These are phyloP conservation scores for Atta cephalotes DNA, from an alignment of 1,140 invertebrate species.

Conservation along the genomic window DNA sequence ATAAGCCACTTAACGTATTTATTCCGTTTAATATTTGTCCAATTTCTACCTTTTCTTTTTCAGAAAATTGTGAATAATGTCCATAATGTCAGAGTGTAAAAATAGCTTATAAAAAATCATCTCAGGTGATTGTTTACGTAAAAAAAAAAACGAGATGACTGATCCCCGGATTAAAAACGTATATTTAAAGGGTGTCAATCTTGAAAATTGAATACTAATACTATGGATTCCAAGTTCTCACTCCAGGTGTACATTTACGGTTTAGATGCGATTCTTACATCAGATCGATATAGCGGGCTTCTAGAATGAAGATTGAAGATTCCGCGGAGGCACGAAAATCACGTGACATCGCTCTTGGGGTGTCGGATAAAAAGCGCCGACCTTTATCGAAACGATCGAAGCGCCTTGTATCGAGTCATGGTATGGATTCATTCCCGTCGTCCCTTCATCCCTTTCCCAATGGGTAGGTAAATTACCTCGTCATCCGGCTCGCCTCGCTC, in stretches of 20 bases:
- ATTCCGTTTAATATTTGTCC: no score
- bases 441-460: slow-evolving; percentile 47
- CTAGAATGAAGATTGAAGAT: slow-evolving; percentile 50
- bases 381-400: slow-evolving; percentile 57
- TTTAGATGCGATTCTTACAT: slow-evolving; percentile 1
- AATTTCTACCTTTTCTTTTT: no score
- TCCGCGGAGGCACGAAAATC: slow-evolving; percentile 25
- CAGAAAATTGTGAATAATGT: no score
- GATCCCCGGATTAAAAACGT: no score
- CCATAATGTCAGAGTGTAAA: no score
- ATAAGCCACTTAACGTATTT: no score
- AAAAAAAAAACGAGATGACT: no score
- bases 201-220: background rate
- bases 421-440: slow-evolving; percentile 60
- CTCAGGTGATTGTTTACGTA: no score
- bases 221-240: background rate
- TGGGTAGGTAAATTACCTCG: slow-evolving; percentile 70
- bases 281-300: background rate
- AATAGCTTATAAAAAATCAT: no score
- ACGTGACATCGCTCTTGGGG: background rate
- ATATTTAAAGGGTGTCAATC: background rate
- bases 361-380: slow-evolving; percentile 46
- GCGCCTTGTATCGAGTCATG: slow-evolving; percentile 57
- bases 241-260: no score
- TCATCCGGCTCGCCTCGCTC: slow-evolving; percentile 65